Evolutionary conservation across 2,888 invertebrate species (phyloP).

Genomic region (Horisme vitalbata): DNA sequence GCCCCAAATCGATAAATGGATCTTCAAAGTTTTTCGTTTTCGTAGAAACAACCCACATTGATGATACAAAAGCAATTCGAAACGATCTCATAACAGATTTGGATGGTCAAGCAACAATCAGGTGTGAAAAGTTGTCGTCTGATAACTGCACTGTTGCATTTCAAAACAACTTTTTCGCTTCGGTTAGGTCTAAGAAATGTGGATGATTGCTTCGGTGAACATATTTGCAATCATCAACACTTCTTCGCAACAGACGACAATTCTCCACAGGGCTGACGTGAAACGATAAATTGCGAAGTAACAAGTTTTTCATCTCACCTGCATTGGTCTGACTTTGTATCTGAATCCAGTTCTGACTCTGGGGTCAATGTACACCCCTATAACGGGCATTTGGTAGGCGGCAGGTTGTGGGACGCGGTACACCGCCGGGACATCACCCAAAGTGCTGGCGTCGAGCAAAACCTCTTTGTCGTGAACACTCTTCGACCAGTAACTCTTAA

Average conservation of each 20-base stretch:
- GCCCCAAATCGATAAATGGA: constrained; percentile 62
- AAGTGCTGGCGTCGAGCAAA: constrained; percentile 80
- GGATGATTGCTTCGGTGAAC: constrained; percentile 60
- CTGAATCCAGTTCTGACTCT: constrained; percentile 88
- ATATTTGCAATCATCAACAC: constrained; percentile 69
- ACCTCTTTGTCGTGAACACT: constrained; percentile 60
- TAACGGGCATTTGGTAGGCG: constrained; percentile 85
- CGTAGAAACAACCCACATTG: constrained; percentile 54
- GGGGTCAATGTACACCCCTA: constrained; percentile 88
- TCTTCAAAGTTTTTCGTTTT: constrained; percentile 72
- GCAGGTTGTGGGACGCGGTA: constrained; percentile 84
- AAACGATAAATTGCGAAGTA: constrained; percentile 43
- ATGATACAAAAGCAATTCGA: constrained; percentile 65
- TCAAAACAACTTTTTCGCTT: not conserved
- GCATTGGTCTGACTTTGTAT: constrained; percentile 87
- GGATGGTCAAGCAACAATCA: constrained; percentile 71
- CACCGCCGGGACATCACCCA: constrained; percentile 86
- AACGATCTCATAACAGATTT: constrained; percentile 47
- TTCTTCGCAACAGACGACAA: constrained; percentile 53
- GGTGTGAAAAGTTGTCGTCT: constrained; percentile 55
- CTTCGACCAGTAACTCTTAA: constrained; percentile 59
- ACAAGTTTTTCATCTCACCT: constrained; percentile 71
- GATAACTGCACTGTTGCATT: constrained; percentile 8
- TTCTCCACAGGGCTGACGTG: constrained; percentile 57
- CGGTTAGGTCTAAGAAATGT: constrained; percentile 54